These are phyloP conservation scores for Anoplolepis gracilipes DNA, from an alignment of 1,140 invertebrate species.

Conservation along the genomic window DNA sequence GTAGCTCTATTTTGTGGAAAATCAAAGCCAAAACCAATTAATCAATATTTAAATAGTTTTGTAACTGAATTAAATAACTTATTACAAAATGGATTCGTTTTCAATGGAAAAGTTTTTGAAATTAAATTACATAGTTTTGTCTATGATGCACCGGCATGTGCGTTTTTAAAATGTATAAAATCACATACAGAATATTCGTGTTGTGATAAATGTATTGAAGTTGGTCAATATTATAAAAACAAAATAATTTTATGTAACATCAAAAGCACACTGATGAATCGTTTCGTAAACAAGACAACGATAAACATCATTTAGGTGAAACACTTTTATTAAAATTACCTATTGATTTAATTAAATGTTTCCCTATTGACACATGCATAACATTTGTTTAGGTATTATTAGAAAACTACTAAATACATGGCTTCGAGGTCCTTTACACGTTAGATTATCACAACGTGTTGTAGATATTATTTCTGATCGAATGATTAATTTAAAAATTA, in stretches of 20 bases:
- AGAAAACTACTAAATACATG: neutral
- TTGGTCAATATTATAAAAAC: constrained; percentile 11
- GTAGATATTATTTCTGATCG: neutral
- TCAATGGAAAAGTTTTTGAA: neutral
- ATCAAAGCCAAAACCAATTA: neutral
- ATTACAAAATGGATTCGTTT: neutral
- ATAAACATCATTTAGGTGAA: constrained; percentile 1
- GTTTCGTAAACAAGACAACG: neutral
- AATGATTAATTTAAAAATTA: neutral
- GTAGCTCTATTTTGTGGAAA: constrained; percentile 6
- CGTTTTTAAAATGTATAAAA: neutral
- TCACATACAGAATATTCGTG: constrained; percentile 6
- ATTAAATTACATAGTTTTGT: constrained; percentile 8
- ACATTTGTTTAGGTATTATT: neutral
- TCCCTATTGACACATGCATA: neutral
- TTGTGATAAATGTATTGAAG: neutral
- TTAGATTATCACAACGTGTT: neutral
- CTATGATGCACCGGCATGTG: neutral
- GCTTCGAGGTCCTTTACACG: neutral
- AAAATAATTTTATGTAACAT: neutral
- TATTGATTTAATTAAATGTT: constrained; percentile 17
- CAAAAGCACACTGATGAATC: neutral
- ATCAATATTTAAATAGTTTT: neutral
- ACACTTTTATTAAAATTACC: neutral
- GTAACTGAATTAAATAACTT: neutral